Conservation (phyloP, 2,797 vertebrate species). For the Novumbra hubbsi region DNA sequence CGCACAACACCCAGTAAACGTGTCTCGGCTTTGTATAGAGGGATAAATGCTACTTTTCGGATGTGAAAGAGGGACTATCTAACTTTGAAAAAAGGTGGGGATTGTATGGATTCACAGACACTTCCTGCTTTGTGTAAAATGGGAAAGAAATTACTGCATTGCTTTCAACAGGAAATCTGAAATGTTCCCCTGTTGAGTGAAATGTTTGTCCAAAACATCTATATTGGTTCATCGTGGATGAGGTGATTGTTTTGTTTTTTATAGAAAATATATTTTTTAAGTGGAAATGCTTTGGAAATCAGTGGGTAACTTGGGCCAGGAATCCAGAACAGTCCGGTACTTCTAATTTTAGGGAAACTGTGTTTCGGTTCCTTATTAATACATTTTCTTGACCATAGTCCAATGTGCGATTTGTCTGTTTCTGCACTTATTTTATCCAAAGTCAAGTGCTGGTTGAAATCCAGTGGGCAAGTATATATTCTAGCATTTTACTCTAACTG, state of each 20-base stretch:
- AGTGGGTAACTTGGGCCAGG: no score
- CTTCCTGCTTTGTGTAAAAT: neutral
- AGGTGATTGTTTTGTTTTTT: neutral
- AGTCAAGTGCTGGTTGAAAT: neutral
- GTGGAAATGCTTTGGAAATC: neutral
- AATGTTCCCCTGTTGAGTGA: neutral
- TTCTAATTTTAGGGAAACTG: no score
- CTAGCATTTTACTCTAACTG: slow-evolving; percentile 17
- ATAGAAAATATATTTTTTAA: neutral
- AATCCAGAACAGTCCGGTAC: no score
- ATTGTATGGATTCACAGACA: neutral
- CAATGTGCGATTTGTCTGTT: no score
- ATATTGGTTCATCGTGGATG: neutral
- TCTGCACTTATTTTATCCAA: no score
- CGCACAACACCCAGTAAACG: slow-evolving; percentile 22
- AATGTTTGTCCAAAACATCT: neutral
- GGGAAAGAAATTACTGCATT: neutral
- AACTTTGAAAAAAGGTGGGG: neutral
- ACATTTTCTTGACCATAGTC: no score
- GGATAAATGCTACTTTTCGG: slow-evolving; percentile 9
- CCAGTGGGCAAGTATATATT: neutral
- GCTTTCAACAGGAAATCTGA: neutral
- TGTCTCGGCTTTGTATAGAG: slow-evolving; percentile 30
- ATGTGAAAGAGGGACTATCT: slow-evolving; percentile 5
- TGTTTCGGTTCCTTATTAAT: no score